A percentile compares a stretch with the other conserved stretches of the same genome.
These are phyloP conservation scores for Papilio glaucus DNA, from an alignment of 1,140 invertebrate genomes.

Conservation along the genomic window DNA sequence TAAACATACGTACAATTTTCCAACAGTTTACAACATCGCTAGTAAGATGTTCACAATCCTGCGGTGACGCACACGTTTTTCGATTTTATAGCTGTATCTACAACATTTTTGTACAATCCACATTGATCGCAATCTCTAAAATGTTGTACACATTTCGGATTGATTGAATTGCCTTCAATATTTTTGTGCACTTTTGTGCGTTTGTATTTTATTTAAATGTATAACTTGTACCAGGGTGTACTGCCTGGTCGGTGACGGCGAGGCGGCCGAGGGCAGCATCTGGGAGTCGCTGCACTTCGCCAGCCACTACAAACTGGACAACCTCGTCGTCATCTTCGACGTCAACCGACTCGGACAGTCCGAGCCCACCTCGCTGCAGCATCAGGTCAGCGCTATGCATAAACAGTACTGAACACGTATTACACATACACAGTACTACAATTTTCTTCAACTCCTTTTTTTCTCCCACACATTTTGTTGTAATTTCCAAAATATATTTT, in stretches of 20 bases:
- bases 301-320: slow-evolving; percentile 97
- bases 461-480: background rate
- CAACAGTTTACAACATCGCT: no score
- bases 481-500: background rate
- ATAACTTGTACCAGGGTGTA: slow-evolving; percentile 88
- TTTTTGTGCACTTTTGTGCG: no score
- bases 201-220: no score
- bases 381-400: background rate
- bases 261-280: slow-evolving; percentile 98
- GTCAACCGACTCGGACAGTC: slow-evolving; percentile 99
- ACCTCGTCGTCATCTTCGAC: slow-evolving; percentile 98
- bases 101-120: no score
- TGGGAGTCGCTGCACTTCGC: slow-evolving; percentile 99
- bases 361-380: slow-evolving; percentile 93
- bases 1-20: background rate
- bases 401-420: slow-evolving; percentile 26
- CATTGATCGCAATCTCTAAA: no score
- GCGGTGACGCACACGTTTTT: background rate
- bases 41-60: slow-evolving; percentile 36
- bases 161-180: no score
- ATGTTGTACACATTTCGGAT: no score
- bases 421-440: background rate
- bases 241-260: slow-evolving; percentile 98
- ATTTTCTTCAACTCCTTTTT: background rate
- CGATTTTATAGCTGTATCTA: no score